Base-by-base conservation (phyloP, 2,888 invertebrate genomes). In the Poecilus cupreus region DNA sequence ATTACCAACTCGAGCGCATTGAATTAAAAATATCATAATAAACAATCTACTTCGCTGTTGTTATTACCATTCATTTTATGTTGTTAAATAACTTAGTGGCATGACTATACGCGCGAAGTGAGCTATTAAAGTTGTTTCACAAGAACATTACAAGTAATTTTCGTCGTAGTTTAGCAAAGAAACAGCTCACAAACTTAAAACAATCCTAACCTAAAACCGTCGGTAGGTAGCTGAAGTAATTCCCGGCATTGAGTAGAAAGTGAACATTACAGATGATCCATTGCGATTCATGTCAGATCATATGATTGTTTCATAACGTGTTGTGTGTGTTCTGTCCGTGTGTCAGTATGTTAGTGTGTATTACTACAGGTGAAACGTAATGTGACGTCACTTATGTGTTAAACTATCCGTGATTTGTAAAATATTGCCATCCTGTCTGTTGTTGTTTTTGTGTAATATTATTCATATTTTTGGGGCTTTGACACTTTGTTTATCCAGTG, bases 381-480 rank as follows among this genome's bases (percentile, higher is more conserved):
- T 37, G 76, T 77, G 77, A 77, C 77, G 77, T 77, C 77, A 77
- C 13, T 51, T 32, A 24, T 60, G 76, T 54, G 68, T 57, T 77
- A 43, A 60, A 77, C 60, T 43, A 60, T 60, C 57, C 60, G 77
- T 77, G 49, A 46, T 70, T 46, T 77, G 46, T 72, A 72, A 72
- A 72, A 72, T 72, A 77, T 77, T 60, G 43, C 26, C 77, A 43
- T 77, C 77, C 77, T 57, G 77, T 77, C 37, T 77, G 43, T 77
- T 77, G 24, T 60, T 32, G 60, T 60, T 49, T 79, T 68, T 79
- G 51, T 64, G 68, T 70, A 79, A 70, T 79, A 79, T 79, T 70
- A 16, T 79, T 72, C 79, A 68, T 79, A 79, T 70, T 68, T 54
- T 79, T 43, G 49, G 79, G 46, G 32, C 79, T 68, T 68, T 79